Conservation (phyloP, 2,888 invertebrate species). For the Drosophila bunnanda region DNA sequence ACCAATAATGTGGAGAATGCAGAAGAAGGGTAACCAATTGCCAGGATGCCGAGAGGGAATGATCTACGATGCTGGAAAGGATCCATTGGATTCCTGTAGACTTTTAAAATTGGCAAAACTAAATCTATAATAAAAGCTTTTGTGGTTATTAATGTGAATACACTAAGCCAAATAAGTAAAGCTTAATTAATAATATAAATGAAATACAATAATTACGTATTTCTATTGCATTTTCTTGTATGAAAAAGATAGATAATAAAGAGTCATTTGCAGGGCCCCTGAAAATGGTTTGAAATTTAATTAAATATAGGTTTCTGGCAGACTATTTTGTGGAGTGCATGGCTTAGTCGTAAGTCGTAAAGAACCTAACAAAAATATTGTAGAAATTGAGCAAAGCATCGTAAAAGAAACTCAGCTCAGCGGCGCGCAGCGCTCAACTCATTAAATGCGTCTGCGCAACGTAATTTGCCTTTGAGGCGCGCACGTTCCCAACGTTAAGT, state of each 20-base stretch:
- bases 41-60: constrained; percentile 8
- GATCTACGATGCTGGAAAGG: constrained; percentile 20
- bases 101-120: constrained; percentile 13
- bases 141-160: background rate
- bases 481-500: constrained; percentile 61
- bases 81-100: constrained; percentile 5
- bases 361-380: constrained; percentile 53
- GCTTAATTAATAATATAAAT: too few relatives aligned
- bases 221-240: too few relatives aligned
- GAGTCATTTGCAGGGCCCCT: fast-evolving
- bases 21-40: constrained; percentile 46
- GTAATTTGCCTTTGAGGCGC: constrained; percentile 72
- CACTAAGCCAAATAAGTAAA: background rate
- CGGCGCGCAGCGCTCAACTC: constrained; percentile 51
- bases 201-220: background rate
- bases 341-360: constrained; percentile 39
- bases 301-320: too few relatives aligned
- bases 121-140: constrained; percentile 13
- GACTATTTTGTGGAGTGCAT: constrained; percentile 9
- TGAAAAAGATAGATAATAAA: too few relatives aligned
- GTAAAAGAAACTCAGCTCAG: constrained; percentile 40
- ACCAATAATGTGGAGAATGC: constrained; percentile 51
- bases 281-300: background rate
- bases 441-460: constrained; percentile 81
- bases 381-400: constrained; percentile 39